A percentile compares a stretch with the other conserved stretches of the same genome.
Evolutionary conservation across 2,113 vertebrate species (phyloP).

Genomic region (Stegostoma tigrinum): DNA sequence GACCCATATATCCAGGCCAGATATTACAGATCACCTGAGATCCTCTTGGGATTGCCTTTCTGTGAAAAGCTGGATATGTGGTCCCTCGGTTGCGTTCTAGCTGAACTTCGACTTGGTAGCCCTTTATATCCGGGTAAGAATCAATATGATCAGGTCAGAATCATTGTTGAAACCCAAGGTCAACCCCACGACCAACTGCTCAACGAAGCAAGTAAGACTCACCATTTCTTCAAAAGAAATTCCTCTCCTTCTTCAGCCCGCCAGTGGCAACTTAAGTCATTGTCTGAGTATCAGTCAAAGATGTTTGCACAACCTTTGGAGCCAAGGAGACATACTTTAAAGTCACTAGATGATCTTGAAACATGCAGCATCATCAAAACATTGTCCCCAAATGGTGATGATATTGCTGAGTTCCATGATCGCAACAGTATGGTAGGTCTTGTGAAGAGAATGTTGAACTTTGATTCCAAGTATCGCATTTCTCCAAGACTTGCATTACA

Average conservation of each 20-base stretch:
- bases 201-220: constrained; percentile 1
- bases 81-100: constrained; percentile 15
- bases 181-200: neutral
- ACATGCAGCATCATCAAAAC: neutral
- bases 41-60: constrained; percentile 22
- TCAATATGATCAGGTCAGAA: constrained; percentile 26
- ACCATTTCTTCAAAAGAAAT: constrained; percentile 28
- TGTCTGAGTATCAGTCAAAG: neutral
- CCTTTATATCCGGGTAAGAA: constrained; percentile 23
- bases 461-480: constrained; percentile 6
- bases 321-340: neutral
- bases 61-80: constrained; percentile 31
- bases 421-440: neutral
- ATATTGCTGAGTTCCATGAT: constrained; percentile 16
- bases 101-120: constrained; percentile 16
- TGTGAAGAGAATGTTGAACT: constrained; percentile 26
- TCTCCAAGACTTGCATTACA: neutral
- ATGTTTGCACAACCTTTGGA: neutral
- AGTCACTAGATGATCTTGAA: constrained; percentile 15
- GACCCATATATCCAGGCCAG: constrained; percentile 29
- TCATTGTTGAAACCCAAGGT: constrained; percentile 4
- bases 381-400: neutral
- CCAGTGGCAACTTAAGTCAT: constrained; percentile 22
- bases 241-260: neutral
- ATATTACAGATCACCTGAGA: constrained; percentile 24